These are phyloP conservation scores for Mesorhabditis sp. DNA, from an alignment of 2,888 invertebrate species.

Conservation along the genomic window DNA sequence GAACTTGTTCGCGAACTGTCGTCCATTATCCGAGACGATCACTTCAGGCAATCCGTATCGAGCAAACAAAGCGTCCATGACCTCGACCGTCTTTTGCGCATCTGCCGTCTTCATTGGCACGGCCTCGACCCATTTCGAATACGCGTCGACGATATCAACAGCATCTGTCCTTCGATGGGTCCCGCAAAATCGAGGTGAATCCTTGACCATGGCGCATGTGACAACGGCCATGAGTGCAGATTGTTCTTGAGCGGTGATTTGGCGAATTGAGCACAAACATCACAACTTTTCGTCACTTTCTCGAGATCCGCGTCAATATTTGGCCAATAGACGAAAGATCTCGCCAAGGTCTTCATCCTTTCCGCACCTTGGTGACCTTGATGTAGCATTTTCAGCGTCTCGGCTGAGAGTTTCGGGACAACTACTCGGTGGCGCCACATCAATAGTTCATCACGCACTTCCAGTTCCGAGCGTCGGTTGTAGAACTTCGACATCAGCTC, in stretches of 20 bases:
- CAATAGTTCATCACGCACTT: constrained; percentile 13
- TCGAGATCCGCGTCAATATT: constrained; percentile 35
- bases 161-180: constrained; percentile 51
- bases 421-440: constrained; percentile 35
- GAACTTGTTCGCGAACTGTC: constrained; percentile 41
- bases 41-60: constrained; percentile 40
- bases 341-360: constrained; percentile 47
- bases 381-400: constrained; percentile 41
- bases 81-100: too few relatives aligned
- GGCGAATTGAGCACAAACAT: constrained; percentile 23
- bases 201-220: constrained; percentile 55
- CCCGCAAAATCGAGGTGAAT: constrained; percentile 61
- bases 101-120: too few relatives aligned
- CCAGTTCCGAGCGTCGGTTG: background rate
- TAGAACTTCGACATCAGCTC: constrained; percentile 2
- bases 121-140: too few relatives aligned
- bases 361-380: constrained; percentile 45
- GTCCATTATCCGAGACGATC: constrained; percentile 56
- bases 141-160: too few relatives aligned
- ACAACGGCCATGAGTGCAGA: constrained; percentile 47
- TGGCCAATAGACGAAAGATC: constrained; percentile 52
- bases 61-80: too few relatives aligned
- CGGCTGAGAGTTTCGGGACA: constrained; percentile 32
- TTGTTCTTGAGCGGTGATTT: constrained; percentile 30
- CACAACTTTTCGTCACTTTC: constrained; percentile 27